phyloP scores from a whole-genome alignment of 2,113 vertebrate genomes.

The Amblyopsis rosae region DNA sequence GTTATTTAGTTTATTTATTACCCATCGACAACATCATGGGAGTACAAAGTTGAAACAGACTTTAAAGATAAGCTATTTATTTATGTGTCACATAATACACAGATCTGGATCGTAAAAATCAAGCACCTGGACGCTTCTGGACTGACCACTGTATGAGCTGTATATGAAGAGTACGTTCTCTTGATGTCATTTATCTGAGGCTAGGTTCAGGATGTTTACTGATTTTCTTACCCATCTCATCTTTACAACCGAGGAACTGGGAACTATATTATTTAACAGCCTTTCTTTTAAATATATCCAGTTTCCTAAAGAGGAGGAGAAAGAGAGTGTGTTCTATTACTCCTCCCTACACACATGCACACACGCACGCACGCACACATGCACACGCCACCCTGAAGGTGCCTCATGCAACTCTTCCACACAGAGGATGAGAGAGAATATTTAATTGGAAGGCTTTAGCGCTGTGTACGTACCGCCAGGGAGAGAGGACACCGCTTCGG shows the following conservation, averaged over 20 bases:
- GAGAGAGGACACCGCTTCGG: constrained; percentile 3
- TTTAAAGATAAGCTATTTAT: too few relatives aligned
- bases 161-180: constrained; percentile 16
- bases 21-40: too few relatives aligned
- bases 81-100: too few relatives aligned
- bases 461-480: constrained; percentile 16
- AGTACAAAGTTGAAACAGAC: too few relatives aligned
- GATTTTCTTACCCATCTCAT: constrained; percentile 18
- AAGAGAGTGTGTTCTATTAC: constrained; percentile 3
- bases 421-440: constrained; percentile 73
- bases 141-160: constrained; percentile 17
- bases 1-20: too few relatives aligned
- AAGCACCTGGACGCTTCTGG: constrained; percentile 18
- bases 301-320: constrained; percentile 62
- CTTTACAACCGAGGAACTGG: constrained; percentile 30
- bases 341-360: constrained; percentile 16
- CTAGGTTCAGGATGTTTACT: constrained; percentile 41
- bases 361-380: constrained; percentile 4
- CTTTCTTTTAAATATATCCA: constrained; percentile 72
- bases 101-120: too few relatives aligned
- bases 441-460: constrained; percentile 61
- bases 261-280: constrained; percentile 62
- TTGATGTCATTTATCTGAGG: constrained; percentile 67
- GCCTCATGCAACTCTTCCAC: constrained; percentile 52
- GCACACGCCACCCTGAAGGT: constrained; percentile 50